phyloP scores from a whole-genome alignment of 2,797 vertebrate genomes.

The Typhlichthys subterraneus region DNA sequence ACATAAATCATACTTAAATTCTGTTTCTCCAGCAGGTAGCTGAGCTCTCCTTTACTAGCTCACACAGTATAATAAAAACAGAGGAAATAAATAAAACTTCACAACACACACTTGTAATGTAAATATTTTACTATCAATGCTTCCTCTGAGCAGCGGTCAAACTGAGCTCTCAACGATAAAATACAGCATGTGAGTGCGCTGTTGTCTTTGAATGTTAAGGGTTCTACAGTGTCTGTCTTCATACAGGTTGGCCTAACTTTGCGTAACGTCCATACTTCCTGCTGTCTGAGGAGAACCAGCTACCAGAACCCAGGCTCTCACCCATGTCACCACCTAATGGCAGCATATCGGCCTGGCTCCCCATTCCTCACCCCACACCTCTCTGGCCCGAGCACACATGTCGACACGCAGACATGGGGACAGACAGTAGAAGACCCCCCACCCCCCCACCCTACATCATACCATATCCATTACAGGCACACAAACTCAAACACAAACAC shows the following conservation, averaged over 20 bases:
- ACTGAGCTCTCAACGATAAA: no score
- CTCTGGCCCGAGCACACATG: constrained; percentile 48
- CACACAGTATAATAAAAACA: no score
- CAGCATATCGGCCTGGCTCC: constrained; percentile 72
- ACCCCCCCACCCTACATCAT: constrained; percentile 42
- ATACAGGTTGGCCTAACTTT: constrained; percentile 8
- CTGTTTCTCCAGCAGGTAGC: no score
- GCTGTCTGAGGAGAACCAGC: constrained; percentile 36
- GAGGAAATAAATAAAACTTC: no score
- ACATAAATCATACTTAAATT: no score
- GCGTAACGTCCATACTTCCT: constrained; percentile 9
- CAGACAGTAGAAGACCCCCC: constrained; percentile 56
- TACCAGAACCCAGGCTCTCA: constrained; percentile 39
- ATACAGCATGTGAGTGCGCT: no score
- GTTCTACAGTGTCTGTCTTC: background rate
- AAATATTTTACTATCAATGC: no score
- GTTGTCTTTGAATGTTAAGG: no score
- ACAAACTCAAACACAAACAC: background rate
- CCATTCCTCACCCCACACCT: constrained; percentile 81
- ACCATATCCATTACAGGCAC: constrained; percentile 8
- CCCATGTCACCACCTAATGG: constrained; percentile 72
- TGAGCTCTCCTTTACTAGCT: no score
- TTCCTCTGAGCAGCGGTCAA: no score
- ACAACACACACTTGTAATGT: no score
- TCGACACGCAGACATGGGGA: constrained; percentile 72